Conservation (phyloP, 2,113 vertebrate species). For the Elanus axillaris region DNA sequence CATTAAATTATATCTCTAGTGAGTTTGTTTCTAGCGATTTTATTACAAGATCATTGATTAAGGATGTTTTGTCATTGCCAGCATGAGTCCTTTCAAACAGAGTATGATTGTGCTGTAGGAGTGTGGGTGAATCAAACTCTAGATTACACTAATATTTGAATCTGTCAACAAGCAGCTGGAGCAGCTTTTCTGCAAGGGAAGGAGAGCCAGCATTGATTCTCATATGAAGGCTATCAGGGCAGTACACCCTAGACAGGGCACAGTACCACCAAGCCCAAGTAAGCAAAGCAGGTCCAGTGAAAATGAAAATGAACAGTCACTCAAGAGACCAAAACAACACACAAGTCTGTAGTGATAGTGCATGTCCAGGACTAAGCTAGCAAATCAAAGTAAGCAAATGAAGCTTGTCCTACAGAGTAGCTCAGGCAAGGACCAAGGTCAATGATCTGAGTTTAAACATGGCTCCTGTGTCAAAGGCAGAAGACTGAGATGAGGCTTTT, state of each 20-base stretch:
- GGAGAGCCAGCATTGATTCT: not conserved
- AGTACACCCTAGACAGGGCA: not conserved
- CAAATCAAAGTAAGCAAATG: not conserved
- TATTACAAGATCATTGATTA: not conserved
- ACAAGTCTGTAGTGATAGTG: not conserved
- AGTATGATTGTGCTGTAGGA: not conserved
- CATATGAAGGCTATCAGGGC: not conserved
- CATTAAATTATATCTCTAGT: not conserved
- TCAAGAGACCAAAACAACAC: not conserved
- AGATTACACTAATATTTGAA: not conserved
- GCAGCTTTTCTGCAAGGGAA: not conserved
- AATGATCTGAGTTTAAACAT: not conserved
- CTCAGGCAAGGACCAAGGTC: not conserved
- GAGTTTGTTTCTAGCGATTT: not conserved
- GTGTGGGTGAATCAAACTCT: not conserved
- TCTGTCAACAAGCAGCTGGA: not conserved
- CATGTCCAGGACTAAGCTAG: not conserved
- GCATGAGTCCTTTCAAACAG: not conserved
- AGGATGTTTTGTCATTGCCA: not conserved
- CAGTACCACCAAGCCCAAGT: not conserved
- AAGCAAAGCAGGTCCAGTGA: not conserved
- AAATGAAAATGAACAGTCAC: not conserved
- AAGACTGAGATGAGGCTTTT: not conserved
- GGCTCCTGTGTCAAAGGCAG: not conserved
- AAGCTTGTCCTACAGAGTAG: not conserved